Evolutionary conservation across 2,113 vertebrate species (phyloP).

Genomic region (Psittacara wagleri): DNA sequence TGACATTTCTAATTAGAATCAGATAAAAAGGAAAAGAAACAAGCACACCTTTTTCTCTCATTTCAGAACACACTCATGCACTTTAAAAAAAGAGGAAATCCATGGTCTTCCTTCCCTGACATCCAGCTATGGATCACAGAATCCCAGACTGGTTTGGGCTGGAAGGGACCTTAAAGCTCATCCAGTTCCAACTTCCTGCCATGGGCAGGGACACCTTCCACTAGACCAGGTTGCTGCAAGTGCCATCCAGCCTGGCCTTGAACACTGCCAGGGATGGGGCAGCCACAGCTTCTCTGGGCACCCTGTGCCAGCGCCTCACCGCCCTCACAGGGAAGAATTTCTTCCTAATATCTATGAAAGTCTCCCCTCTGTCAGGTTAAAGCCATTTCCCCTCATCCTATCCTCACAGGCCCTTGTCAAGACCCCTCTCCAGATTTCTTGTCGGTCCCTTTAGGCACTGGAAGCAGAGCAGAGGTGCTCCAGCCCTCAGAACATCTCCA

Average conservation of each 20-base stretch:
- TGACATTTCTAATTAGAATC: not conserved
- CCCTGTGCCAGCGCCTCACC: too few species aligned
- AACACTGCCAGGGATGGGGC: too few species aligned
- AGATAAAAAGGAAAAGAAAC: not conserved
- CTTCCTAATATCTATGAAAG: not conserved
- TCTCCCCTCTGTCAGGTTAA: not conserved
- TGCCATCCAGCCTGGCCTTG: not conserved
- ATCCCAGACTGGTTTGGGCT: not conserved
- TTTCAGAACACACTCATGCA: not conserved
- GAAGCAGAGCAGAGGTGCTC: not conserved
- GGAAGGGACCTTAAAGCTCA: not conserved
- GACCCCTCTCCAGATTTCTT: not conserved
- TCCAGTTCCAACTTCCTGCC: not conserved
- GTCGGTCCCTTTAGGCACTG: not conserved
- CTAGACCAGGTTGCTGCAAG: not conserved
- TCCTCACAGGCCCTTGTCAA: not conserved
- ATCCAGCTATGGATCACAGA: not conserved
- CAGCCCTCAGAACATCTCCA: not conserved
- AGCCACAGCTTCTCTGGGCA: too few species aligned
- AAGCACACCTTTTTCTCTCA: not conserved
- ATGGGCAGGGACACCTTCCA: not conserved
- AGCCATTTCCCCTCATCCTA: not conserved
- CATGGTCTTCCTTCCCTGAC: not conserved
- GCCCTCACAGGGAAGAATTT: too few species aligned
- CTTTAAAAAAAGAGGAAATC: not conserved